Evolutionary conservation across 2,113 vertebrate species (phyloP), one percentile per base, ranked within the genome.

Genomic region (Balaenoptera acutorostrata): DNA sequence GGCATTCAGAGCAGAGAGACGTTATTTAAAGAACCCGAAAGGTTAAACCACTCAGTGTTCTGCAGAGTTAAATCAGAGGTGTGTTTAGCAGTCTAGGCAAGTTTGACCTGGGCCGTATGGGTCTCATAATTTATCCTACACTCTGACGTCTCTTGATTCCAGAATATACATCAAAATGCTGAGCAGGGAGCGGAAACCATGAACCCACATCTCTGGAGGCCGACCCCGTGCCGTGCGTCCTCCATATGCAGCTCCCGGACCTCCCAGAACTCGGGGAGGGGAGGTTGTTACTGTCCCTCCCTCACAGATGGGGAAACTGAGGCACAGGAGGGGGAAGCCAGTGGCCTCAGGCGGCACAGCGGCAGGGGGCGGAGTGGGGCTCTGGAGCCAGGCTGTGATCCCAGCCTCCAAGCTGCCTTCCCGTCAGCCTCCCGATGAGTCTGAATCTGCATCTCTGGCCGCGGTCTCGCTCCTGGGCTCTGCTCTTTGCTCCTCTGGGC

Each of bases 171-270:
- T 23, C 20, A 1, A 20, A 15, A 57, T 9, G 36, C 55, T 29
- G 87, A 18, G 2, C 18, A 3, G 6, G 6, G 44, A 31, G 41
- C 64, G 77, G 13, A n/a, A n/a, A 23, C 27, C 5, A 0, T 1
- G 4, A 15, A 12, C 9, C 23, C 0, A 1, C 0, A 1, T 44
- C 12, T 6, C 6, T 20, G 2, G 33, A 20, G 68, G 85, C 20
- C 1, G 0, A 7, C 55, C 13, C 82, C 5, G 0, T 0, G 4
- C 20, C 4, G 4, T 4, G 0, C n/a, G 0, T 2, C 6, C 52
- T 25, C 17, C 1, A 0, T 0, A 1, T 6, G 7, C 3, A 23
- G 3, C 25, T 13, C 49, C 49, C 21, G 1, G 21, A 29, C 18
- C 6, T 68, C 61, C 41, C 61, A 21, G 33, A 25, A 2, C 63